These are phyloP conservation scores for Prosopocoilus inquinatus DNA, from an alignment of 2,888 invertebrate genomes.

Conservation along the genomic window DNA sequence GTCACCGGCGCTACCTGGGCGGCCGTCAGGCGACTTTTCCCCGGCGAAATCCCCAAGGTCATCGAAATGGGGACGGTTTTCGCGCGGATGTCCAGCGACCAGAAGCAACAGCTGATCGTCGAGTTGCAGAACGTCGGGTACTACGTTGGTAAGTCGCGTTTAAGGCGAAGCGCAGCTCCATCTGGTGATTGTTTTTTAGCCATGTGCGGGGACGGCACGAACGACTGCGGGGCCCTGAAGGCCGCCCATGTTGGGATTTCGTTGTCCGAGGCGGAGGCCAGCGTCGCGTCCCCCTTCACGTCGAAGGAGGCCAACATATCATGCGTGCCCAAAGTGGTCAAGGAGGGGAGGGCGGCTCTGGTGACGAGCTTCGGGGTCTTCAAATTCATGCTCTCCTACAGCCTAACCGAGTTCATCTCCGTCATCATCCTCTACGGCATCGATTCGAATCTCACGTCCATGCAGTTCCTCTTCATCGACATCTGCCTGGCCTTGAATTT, in stretches of 20 bases:
- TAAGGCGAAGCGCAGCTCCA: neutral
- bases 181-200: conserved; percentile 52
- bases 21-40: conserved; percentile 69
- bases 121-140: conserved; percentile 84
- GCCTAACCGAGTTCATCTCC: conserved; percentile 86
- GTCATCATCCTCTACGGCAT: conserved; percentile 82
- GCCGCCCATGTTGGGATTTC: conserved; percentile 92
- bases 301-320: conserved; percentile 80
- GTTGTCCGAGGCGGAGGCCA: conserved; percentile 87
- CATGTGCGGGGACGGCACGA: conserved; percentile 97
- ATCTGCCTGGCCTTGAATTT: conserved; percentile 61
- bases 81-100: conserved; percentile 92
- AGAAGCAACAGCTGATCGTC: conserved; percentile 88
- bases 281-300: conserved; percentile 93
- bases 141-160: conserved; percentile 69
- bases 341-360: conserved; percentile 89
- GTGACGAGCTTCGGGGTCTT: conserved; percentile 97
- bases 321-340: conserved; percentile 76
- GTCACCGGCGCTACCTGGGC: conserved; percentile 66
- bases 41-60: conserved; percentile 63
- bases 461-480: conserved; percentile 68
- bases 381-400: conserved; percentile 97
- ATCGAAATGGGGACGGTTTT: conserved; percentile 81
- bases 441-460: conserved; percentile 60
- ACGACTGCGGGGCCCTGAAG: conserved; percentile 92